A percentile compares a stretch with the other conserved stretches of the same genome.
Conservation (phyloP, 2,888 invertebrate species). For the Latheticus oryzae region DNA sequence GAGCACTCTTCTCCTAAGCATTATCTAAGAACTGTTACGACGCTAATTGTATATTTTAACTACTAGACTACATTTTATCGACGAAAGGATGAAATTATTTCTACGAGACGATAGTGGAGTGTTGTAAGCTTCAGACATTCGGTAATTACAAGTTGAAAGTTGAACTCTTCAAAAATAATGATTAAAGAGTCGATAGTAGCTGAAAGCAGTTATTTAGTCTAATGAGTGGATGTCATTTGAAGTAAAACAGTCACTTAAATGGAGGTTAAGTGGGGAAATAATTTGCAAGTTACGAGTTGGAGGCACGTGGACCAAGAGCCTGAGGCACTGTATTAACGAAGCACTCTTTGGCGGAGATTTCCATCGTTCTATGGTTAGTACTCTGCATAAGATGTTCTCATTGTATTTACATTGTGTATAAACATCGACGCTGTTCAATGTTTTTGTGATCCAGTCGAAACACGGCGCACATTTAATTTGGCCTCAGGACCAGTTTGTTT, state of each 20-base stretch:
- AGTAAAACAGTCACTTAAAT: constrained; percentile 23
- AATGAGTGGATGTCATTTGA: constrained; percentile 24
- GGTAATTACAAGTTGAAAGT: no score
- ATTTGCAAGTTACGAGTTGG: constrained; percentile 49
- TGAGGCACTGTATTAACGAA: constrained; percentile 62
- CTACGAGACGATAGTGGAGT: no score
- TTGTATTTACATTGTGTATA: constrained; percentile 62
- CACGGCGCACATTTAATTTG: constrained; percentile 61
- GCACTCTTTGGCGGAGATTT: constrained; percentile 58
- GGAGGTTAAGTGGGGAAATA: constrained; percentile 56
- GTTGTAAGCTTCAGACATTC: no score
- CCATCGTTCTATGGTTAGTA: constrained; percentile 49
- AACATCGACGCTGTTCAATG: constrained; percentile 57
- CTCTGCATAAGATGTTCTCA: constrained; percentile 61
- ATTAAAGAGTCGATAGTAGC: neutral
- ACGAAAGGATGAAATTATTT: no score
- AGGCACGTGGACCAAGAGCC: constrained; percentile 49
- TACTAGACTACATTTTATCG: no score
- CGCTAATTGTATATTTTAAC: no score
- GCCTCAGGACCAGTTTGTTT: constrained; percentile 60
- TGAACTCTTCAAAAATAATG: neutral
- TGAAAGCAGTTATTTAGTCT: neutral
- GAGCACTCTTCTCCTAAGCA: no score
- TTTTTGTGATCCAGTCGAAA: constrained; percentile 57
- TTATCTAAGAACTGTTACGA: no score